Percentiles rank a stretch among this genome's conserved stretches.
These are phyloP conservation scores for Ptychodera flava DNA, from an alignment of 35 echinoderm and acorn worm species.

Conservation along the genomic window DNA sequence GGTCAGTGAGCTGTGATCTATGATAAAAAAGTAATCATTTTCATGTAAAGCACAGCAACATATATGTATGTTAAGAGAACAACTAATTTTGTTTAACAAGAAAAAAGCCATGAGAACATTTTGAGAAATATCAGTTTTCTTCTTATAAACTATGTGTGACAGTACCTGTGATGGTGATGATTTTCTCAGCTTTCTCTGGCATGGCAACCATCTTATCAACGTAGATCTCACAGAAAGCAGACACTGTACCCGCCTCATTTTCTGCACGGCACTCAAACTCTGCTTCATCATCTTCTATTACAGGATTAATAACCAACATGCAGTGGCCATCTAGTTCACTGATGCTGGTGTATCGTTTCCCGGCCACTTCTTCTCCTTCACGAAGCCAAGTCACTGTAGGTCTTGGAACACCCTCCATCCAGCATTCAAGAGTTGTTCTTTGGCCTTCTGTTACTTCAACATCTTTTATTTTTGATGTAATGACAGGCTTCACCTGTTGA, in stretches of 20 bases:
- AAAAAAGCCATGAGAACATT: no score
- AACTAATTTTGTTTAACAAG: no score
- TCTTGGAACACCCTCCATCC: constrained; percentile 59
- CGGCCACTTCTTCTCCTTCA: constrained; percentile 58
- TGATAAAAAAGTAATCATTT: no score
- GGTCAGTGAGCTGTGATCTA: no score
- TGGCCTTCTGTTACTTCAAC: constrained; percentile 26
- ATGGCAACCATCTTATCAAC: background rate
- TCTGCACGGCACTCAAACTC: constrained; percentile 90
- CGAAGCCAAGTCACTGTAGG: constrained; percentile 75
- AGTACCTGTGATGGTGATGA: no score
- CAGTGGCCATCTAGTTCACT: constrained; percentile 59
- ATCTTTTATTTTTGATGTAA: background rate
- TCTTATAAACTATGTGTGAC: no score
- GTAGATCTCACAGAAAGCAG: constrained; percentile 49
- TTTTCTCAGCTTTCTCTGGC: constrained; percentile 1
- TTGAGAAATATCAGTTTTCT: no score
- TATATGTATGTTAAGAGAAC: no score
- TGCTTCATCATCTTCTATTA: constrained; percentile 79
- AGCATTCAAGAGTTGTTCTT: constrained; percentile 50
- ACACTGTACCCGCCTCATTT: constrained; percentile 75
- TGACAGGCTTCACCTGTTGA: background rate
- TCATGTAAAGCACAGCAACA: no score
- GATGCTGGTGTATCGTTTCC: constrained; percentile 51
- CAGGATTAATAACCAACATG: constrained; percentile 65